A percentile compares a stretch with the other conserved stretches of the same genome.
These are phyloP conservation scores for Sturnira hondurensis DNA, from an alignment of 2,113 vertebrate genomes.

Conservation along the genomic window DNA sequence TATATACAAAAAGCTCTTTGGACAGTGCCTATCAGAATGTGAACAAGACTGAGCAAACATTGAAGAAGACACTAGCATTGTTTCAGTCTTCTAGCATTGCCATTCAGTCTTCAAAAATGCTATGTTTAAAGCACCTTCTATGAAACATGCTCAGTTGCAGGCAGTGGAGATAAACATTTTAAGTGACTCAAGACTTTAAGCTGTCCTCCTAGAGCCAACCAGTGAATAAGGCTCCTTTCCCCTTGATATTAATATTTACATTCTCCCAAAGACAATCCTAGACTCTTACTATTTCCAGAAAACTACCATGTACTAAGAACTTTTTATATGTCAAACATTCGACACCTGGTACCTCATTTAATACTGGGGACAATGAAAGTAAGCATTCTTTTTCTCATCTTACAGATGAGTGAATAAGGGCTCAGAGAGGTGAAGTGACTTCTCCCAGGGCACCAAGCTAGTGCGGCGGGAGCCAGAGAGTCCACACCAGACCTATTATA, in stretches of 20 bases:
- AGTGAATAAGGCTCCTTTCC: not conserved
- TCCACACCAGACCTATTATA: not conserved
- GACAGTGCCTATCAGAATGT: not conserved
- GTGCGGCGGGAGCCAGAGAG: not conserved
- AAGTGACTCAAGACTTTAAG: not conserved
- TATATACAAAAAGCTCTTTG: not conserved
- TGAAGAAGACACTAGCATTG: not conserved
- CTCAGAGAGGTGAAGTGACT: not conserved
- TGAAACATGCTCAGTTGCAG: not conserved
- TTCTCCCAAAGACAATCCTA: not conserved
- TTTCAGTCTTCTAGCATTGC: too few relatives aligned
- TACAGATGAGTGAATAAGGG: not conserved
- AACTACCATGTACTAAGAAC: not conserved
- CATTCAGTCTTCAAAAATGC: not conserved
- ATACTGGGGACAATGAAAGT: not conserved
- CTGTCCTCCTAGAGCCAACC: not conserved
- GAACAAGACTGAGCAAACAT: not conserved
- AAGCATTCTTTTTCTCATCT: not conserved
- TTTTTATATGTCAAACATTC: not conserved
- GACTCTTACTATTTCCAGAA: not conserved
- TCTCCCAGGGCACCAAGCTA: not conserved
- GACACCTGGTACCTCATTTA: not conserved
- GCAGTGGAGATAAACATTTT: not conserved
- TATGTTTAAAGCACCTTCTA: not conserved
- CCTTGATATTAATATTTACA: not conserved